Evolutionary conservation across 2,888 invertebrate genomes (phyloP), one percentile per base, ranked within the genome.

Genomic region (Zaprionus bogoriensis): DNA sequence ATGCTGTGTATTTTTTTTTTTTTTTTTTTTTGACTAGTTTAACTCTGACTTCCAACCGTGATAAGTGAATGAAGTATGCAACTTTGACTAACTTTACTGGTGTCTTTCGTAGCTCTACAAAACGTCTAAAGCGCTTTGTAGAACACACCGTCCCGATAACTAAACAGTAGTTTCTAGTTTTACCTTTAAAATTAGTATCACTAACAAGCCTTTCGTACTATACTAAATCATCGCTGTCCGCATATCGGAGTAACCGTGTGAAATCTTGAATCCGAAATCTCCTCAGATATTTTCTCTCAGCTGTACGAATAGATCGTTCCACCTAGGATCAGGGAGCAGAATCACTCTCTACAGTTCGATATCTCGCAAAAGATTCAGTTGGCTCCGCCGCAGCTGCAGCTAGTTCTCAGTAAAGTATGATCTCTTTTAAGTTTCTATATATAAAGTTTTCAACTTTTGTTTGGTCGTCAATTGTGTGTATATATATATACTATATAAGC

Each of bases 171-270:
- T 50, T 53, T 58, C 23, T 42, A 4, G 7, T 57, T 47, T 5
- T 41, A 22, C 42, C 25, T 80, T 87, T 90, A 87, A 89, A 90
- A 88, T 89, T 90, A 90, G 83, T 90, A 90, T 90, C 90, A 90
- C 90, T 90, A 90, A 89, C 87, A 90, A 90, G 90, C 90, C 89
- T 88, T 72, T 12, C 32, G 32, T 36, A 36, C 32, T 36, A 36
- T n/a, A 38, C 12, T 38, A 57, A 12, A 38, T 63, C 25, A 28
- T 60, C 7, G 5, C 32, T 25, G n/a, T 50, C 4, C 38, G 32
- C 30, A 36, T 48, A 7, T 17, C 25, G 27, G 12, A 17, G 32
- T 14, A 17, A 36, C 32, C 32, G 32, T 39, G 17, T 7, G 27
- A 64, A 64, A 32, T 27, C 30, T 28, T 25, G 39, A n/a, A n/a